phyloP scores from a whole-genome alignment of 64 coral and sea anemone genomes.

The Actinia equina region DNA sequence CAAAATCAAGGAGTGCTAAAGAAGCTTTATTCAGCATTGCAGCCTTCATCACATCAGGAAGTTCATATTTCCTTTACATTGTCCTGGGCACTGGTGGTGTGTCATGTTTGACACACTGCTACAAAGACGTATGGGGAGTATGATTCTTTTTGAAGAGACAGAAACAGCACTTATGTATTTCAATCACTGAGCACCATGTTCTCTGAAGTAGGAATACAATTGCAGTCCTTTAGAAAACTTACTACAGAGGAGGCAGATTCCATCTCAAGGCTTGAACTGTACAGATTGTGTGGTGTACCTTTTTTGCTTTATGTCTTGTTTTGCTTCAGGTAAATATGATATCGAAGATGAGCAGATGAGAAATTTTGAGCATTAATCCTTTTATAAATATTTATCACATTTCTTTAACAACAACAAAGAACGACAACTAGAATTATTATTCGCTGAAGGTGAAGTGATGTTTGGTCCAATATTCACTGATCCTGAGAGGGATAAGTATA shows the following conservation, averaged over 20 bases:
- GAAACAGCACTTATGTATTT: background rate
- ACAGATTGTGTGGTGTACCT: background rate
- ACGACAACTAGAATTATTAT: too few relatives aligned
- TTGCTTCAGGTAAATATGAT: constrained; percentile 12
- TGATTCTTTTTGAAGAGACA: background rate
- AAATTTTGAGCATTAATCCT: too few relatives aligned
- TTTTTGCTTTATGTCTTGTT: background rate
- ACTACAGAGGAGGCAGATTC: background rate
- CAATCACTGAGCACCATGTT: background rate
- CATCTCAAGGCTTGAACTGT: background rate
- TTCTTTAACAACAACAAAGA: too few relatives aligned
- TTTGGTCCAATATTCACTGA: too few relatives aligned
- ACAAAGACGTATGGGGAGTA: background rate
- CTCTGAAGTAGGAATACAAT: background rate
- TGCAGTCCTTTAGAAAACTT: background rate
- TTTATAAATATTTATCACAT: too few relatives aligned
- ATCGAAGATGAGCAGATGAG: too few relatives aligned
- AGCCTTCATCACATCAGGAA: background rate
- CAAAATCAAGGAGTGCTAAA: background rate
- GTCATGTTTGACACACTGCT: constrained; percentile 7
- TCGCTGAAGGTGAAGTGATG: too few relatives aligned
- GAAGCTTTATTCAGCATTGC: background rate
- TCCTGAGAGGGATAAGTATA: too few relatives aligned
- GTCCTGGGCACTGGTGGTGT: constrained; percentile 17
- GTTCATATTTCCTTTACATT: constrained; percentile 16